Evolutionary conservation across 2,797 vertebrate species (phyloP).

Genomic region (Morelia viridis): DNA sequence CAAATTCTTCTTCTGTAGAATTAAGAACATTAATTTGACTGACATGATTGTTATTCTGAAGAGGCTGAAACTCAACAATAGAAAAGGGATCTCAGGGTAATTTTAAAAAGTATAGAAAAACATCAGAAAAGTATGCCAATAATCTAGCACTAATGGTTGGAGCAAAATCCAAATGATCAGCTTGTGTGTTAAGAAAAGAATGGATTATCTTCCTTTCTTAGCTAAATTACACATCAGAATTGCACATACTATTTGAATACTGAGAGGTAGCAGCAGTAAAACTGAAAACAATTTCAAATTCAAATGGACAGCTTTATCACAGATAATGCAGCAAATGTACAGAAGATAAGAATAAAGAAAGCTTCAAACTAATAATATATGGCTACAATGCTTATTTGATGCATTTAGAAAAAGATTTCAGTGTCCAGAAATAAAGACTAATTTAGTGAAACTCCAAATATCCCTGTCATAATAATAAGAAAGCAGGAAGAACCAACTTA

Average conservation of each 20-base stretch:
- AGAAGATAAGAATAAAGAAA: neutral
- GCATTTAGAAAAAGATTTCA: neutral
- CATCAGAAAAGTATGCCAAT: neutral
- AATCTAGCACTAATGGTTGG: neutral
- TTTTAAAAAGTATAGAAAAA: neutral
- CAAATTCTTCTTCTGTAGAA: neutral
- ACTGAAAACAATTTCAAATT: neutral
- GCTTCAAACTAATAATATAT: neutral
- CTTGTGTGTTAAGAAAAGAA: neutral
- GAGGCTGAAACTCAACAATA: neutral
- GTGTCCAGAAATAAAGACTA: neutral
- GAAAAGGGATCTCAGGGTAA: neutral
- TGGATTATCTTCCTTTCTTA: neutral
- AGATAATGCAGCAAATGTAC: neutral
- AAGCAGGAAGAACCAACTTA: neutral
- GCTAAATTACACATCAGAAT: neutral
- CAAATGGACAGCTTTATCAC: neutral
- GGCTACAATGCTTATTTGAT: neutral
- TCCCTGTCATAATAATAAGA: neutral
- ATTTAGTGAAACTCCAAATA: neutral
- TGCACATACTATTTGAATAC: neutral
- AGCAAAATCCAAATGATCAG: neutral
- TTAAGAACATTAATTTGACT: neutral
- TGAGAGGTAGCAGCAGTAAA: neutral
- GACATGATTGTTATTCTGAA: neutral